These are phyloP conservation scores for Carposina sasakii DNA, from an alignment of 1,140 invertebrate species.

Conservation along the genomic window DNA sequence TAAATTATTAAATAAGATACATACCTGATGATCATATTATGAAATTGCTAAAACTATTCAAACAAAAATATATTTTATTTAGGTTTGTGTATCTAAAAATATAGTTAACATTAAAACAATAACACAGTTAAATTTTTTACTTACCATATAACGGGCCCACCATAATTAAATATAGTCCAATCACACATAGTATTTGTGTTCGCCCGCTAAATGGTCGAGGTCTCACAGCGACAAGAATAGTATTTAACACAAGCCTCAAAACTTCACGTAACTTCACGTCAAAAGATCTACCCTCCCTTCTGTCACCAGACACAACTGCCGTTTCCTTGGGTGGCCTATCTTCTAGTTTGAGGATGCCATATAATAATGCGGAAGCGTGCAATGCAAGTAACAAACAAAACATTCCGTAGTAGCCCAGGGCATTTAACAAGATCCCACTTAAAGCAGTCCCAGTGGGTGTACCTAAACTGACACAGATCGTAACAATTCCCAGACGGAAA, in stretches of 20 bases:
- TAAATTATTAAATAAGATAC: no score
- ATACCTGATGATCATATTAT: no score
- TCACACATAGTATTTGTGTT: conserved; percentile 58
- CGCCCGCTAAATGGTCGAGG: conserved; percentile 52
- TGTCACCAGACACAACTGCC: no score
- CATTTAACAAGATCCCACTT: conserved; percentile 50
- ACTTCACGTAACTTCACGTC: conserved; percentile 33
- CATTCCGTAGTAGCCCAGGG: conserved; percentile 59
- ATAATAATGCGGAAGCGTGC: conserved; percentile 45
- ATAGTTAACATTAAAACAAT: conserved; percentile 11
- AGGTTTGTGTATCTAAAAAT: conserved; percentile 11
- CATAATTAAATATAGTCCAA: conserved; percentile 66
- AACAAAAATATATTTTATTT: conserved; percentile 6
- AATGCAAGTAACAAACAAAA: conserved; percentile 51
- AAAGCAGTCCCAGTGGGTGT: conserved; percentile 62
- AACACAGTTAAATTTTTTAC: conserved; percentile 18
- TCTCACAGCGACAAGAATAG: conserved; percentile 63
- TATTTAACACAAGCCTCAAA: conserved; percentile 60
- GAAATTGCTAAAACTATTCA: no score
- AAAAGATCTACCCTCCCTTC: neutral
- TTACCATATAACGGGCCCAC: conserved; percentile 71
- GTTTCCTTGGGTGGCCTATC: conserved; percentile 41
- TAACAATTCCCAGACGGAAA: conserved; percentile 71
- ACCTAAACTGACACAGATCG: conserved; percentile 65
- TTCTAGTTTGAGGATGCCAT: conserved; percentile 52